Conservation (phyloP, 2,797 vertebrate species). For the Hydrocynus forskahlii region DNA sequence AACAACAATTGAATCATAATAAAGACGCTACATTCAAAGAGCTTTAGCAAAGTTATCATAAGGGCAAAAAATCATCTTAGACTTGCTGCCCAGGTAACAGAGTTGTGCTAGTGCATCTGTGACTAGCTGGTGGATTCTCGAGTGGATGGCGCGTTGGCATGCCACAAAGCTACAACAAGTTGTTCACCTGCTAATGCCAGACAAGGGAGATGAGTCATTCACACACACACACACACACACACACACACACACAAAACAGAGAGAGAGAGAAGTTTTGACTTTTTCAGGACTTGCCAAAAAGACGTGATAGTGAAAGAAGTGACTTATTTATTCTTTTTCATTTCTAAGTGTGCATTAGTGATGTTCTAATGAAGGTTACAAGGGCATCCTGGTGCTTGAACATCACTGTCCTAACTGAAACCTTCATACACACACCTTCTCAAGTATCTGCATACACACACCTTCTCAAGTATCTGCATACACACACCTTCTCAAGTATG, state of each 20-base stretch:
- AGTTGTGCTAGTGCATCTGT: background rate
- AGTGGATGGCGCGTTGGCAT: background rate
- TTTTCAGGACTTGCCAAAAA: too few relatives aligned
- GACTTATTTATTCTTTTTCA: background rate
- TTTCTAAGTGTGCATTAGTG: background rate
- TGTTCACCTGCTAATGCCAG: background rate
- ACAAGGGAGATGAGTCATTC: background rate
- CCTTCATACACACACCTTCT: too few relatives aligned
- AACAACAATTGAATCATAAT: background rate
- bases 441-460: too few relatives aligned
- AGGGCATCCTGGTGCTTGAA: background rate
- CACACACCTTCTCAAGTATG: too few relatives aligned
- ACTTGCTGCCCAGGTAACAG: background rate
- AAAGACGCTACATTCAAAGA: conserved; percentile 4
- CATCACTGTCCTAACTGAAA: background rate
- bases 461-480: too few relatives aligned
- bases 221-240: too few relatives aligned
- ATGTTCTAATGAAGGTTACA: background rate
- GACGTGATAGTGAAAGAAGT: too few relatives aligned
- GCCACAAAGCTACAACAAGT: background rate
- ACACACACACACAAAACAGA: too few relatives aligned
- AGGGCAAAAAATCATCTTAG: too few relatives aligned
- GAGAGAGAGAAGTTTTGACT: too few relatives aligned
- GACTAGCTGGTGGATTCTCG: background rate
- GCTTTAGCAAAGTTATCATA: background rate